Conservation (phyloP, 2,797 vertebrate species). For the Bradypodion ventrale region DNA sequence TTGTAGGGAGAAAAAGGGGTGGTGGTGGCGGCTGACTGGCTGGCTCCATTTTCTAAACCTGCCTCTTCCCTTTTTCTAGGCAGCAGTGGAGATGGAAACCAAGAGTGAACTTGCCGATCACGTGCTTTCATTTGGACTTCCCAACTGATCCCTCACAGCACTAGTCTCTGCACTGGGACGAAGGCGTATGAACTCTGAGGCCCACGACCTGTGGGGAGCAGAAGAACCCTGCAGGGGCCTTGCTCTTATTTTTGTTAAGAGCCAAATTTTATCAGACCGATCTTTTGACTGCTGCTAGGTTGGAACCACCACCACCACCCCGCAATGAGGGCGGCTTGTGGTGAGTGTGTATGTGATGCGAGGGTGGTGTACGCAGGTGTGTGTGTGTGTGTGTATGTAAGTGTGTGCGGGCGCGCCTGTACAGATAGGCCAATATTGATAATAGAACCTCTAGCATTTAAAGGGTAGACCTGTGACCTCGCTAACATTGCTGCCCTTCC, state of each 20-base stretch:
- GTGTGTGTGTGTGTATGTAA: conserved; percentile 46
- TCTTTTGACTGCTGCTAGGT: conserved; percentile 55
- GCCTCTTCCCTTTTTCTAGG: conserved; percentile 67
- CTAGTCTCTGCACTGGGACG: conserved; percentile 6
- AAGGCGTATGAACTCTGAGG: conserved; percentile 3
- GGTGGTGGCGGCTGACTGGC: too few relatives aligned
- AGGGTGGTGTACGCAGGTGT: neutral
- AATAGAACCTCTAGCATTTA: conserved; percentile 65
- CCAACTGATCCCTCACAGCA: neutral
- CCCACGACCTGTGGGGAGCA: neutral
- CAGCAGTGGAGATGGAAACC: conserved; percentile 83
- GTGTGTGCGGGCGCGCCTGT: neutral
- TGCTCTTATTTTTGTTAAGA: conserved; percentile 35
- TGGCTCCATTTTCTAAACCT: neutral
- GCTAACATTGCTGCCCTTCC: conserved; percentile 52
- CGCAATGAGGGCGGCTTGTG: conserved; percentile 55
- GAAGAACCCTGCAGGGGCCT: neutral
- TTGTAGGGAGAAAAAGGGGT: neutral
- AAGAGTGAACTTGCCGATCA: conserved; percentile 70
- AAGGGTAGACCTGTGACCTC: conserved; percentile 71
- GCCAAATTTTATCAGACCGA: conserved; percentile 56
- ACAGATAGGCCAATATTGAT: conserved; percentile 65
- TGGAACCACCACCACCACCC: conserved; percentile 42
- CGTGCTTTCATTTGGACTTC: neutral
- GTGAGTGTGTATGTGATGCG: conserved; percentile 36